Evolutionary conservation across 2,797 vertebrate genomes (phyloP), one percentile per base, ranked within the genome.

Genomic region (Caiman crocodilus): DNA sequence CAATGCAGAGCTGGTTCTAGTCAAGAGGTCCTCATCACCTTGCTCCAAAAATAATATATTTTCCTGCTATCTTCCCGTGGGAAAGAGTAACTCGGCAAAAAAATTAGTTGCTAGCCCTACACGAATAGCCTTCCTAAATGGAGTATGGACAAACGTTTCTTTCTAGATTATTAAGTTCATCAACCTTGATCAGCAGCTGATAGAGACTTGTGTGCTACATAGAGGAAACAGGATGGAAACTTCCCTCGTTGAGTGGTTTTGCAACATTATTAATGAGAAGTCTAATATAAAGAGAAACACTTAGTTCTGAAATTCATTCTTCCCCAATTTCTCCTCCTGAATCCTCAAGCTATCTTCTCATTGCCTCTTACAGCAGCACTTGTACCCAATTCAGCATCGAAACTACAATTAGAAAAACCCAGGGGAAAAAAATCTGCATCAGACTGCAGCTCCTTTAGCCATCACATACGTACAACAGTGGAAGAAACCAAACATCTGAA

Each of bases 121-220:
- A 35, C 15, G 35, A 81, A 90, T 92, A 17, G 26, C 6, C 25
- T 87, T 85, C 86, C 76, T 55, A 92, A 94, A 85, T 5, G 83
- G 5, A 90, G 85, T 21, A 63, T 3, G 26, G 10, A 73, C 17
- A 85, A 16, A 85, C 50, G 84, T 35, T 82, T 57, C 59, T 58
- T 76, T 61, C 21, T 17, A 64, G 84, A n/a, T 76, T 82, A 15
- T 21, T 25, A 73, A 14, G 14, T 73, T 50, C 32, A 73, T 50
- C 69, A 50, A 50, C 32, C 23, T 42, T 50, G 21, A 80, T 23
- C 21, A 79, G 67, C 12, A 88, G 18, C 57, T 64, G 92, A 88
- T 1, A 3, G 78, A 88, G 15, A 85, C 13, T 50, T 84, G 9
- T 23, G 78, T 82, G 23, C 14, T 55, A 50, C 80, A 56, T 15